phyloP scores from a whole-genome alignment of 2,113 vertebrate species.

The Gallinago media region DNA sequence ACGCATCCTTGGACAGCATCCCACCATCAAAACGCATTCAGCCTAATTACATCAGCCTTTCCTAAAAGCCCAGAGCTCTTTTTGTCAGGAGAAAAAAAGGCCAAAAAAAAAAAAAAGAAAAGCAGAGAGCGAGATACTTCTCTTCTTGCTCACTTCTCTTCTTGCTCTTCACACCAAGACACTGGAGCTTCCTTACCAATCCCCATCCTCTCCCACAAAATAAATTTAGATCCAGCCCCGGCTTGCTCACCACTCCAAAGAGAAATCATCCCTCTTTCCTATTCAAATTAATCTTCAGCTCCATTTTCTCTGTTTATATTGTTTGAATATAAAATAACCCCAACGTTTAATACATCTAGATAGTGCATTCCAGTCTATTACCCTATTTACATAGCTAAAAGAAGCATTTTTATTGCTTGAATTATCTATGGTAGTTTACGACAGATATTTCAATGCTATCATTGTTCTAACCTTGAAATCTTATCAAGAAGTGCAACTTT shows the following conservation, averaged over 20 bases:
- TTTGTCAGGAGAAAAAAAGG: neutral
- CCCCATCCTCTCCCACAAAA: neutral
- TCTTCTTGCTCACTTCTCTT: neutral
- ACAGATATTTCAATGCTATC: conserved; percentile 29
- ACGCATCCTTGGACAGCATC: conserved; percentile 39
- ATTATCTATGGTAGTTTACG: neutral
- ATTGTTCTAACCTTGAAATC: conserved; percentile 56
- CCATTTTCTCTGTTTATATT: neutral
- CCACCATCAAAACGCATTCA: neutral
- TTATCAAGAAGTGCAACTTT: conserved; percentile 1
- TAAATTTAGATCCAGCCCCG: neutral
- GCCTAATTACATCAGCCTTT: conserved; percentile 29
- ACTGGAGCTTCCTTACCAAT: neutral
- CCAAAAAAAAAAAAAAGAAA: neutral
- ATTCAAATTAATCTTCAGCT: neutral
- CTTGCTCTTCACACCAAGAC: neutral
- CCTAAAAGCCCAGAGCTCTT: neutral
- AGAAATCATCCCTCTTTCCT: neutral
- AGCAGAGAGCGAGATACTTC: neutral
- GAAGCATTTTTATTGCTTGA: conserved; percentile 29
- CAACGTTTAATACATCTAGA: neutral
- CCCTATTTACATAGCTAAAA: conserved; percentile 58
- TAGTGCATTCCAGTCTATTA: neutral
- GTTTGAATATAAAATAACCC: neutral
- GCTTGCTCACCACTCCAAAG: neutral